Percentiles rank a stretch among this genome's conserved stretches.
Evolutionary conservation across 2,888 invertebrate species (phyloP).

Genomic region (Thecophora atra): DNA sequence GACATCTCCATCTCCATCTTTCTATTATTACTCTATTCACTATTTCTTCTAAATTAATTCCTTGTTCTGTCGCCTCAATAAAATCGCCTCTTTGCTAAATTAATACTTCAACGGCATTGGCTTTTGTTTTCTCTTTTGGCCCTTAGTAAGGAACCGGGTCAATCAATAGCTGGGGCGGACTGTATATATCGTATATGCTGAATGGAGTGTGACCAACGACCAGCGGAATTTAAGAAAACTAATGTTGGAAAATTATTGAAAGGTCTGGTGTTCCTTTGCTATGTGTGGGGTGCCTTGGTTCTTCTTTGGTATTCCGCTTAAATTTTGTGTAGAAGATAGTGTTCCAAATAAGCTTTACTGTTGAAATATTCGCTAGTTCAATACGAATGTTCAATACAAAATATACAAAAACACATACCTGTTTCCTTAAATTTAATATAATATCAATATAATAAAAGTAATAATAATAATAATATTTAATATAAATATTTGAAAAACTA

Average conservation of each 20-base stretch:
- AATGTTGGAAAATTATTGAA: conserved; percentile 2
- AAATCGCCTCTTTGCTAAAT: conserved; percentile 1
- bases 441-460: too few species aligned
- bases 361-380: too few species aligned
- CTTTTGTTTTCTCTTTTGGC: conserved; percentile 10
- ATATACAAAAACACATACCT: too few species aligned
- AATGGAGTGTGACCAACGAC: conserved; percentile 14
- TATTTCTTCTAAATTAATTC: conserved; percentile 56
- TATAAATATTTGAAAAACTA: too few species aligned
- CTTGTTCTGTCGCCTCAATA: not conserved
- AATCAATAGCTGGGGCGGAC: conserved; percentile 21
- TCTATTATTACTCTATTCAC: conserved; percentile 20
- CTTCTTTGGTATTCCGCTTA: too few species aligned
- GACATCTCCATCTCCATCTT: too few species aligned
- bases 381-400: too few species aligned
- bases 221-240: not conserved
- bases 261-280: not conserved
- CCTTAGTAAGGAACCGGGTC: conserved; percentile 21
- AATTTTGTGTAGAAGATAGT: too few species aligned
- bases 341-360: too few species aligned
- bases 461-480: too few species aligned
- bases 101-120: conserved; percentile 23
- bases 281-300: not conserved
- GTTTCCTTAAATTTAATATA: too few species aligned
- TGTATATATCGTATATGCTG: conserved; percentile 17